phyloP scores from a whole-genome alignment of 2,113 vertebrate species.

The Platanista minor region DNA sequence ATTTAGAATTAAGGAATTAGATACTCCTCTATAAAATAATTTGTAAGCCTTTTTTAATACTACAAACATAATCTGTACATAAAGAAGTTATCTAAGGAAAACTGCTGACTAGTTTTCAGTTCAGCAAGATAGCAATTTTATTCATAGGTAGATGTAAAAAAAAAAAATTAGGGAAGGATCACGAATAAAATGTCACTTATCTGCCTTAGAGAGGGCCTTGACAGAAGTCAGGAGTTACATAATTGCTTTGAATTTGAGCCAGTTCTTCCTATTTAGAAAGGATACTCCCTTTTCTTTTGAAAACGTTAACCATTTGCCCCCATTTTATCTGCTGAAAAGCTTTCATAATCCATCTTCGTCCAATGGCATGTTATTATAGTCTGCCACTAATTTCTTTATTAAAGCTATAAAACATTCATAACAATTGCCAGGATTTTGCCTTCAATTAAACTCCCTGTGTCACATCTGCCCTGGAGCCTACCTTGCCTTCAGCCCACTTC shows the following conservation, averaged over 20 bases:
- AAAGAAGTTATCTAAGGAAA: background rate
- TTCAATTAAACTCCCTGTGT: background rate
- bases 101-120: background rate
- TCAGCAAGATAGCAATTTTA: background rate
- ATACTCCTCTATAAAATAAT: background rate
- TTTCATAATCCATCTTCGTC: background rate
- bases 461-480: background rate
- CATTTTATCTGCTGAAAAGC: background rate
- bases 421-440: background rate
- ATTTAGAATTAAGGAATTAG: background rate
- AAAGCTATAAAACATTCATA: background rate
- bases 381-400: background rate
- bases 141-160: background rate
- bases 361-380: background rate
- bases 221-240: slow-evolving; percentile 4
- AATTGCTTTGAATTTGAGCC: slow-evolving; percentile 30
- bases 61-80: background rate
- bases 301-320: background rate
- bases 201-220: background rate
- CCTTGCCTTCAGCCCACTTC: background rate
- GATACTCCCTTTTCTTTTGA: background rate
- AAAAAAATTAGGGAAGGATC: background rate
- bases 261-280: slow-evolving; percentile 41
- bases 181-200: background rate
- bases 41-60: background rate